phyloP scores from a whole-genome alignment of 2,888 invertebrate genomes.

The Herminia tarsipennalis region DNA sequence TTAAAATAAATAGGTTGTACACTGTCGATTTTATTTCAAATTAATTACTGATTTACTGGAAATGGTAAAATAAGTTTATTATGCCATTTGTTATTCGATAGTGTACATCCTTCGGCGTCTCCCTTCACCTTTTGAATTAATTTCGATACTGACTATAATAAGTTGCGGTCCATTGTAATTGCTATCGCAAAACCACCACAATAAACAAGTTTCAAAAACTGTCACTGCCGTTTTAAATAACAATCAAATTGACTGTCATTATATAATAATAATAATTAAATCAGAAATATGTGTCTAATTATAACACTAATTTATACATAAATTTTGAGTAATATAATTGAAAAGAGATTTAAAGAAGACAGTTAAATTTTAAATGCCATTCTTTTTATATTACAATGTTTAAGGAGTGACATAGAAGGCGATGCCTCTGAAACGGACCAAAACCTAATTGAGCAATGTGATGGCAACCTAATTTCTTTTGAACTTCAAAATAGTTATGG shows the following conservation, averaged over 20 bases:
- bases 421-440: conserved; percentile 9
- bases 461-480: conserved; percentile 88
- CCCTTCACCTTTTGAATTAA: conserved; percentile 38
- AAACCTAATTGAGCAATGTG: conserved; percentile 29
- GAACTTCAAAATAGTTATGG: conserved; percentile 91
- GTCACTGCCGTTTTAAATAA: not conserved
- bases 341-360: not conserved
- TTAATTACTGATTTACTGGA: not conserved
- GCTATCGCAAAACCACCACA: not conserved
- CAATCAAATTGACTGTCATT: not conserved
- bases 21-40: conserved; percentile 16
- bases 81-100: conserved; percentile 6
- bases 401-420: not conserved
- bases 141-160: conserved; percentile 30
- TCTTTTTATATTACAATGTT: not conserved
- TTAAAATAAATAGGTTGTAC: conserved; percentile 28
- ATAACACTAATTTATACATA: conserved; percentile 2
- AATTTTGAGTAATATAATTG: not conserved
- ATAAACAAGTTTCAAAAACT: not conserved
- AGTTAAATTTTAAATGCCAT: conserved; percentile 5
- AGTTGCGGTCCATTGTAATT: conserved; percentile 22
- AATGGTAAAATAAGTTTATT: not conserved
- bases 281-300: not conserved
- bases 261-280: not conserved
- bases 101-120: conserved; percentile 29